Evolutionary conservation across 1,140 invertebrate species (phyloP), one percentile per base, ranked within the genome.

Genomic region (Goniozus legneri): DNA sequence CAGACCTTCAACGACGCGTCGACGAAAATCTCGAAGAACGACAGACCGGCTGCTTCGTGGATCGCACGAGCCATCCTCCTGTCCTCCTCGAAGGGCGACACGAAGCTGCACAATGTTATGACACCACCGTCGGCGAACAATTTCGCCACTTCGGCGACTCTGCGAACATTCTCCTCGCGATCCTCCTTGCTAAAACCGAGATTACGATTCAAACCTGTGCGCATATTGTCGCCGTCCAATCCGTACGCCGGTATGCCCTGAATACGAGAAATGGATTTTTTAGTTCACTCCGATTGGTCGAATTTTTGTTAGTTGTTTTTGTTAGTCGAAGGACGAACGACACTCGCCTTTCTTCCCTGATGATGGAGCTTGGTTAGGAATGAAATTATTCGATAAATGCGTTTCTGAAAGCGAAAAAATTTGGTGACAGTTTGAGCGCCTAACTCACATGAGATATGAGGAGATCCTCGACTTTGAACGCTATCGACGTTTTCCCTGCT

Each of bases 401-500:
- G n/a, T n/a, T n/a, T n/a, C n/a, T n/a, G n/a, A n/a, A n/a, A n/a
- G n/a, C n/a, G n/a, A n/a, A n/a, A n/a, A n/a, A n/a, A n/a, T n/a
- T n/a, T n/a, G n/a, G n/a, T n/a, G n/a, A n/a, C n/a, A n/a, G n/a
- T n/a, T n/a, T n/a, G n/a, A n/a, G n/a, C n/a, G n/a, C n/a, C n/a
- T 3, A 4, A 46, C 44, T n/a, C 45, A 62, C 64, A 15, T 53
- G 64, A 37, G 64, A 56, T 2, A 65, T 34, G 18, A 67, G 52
- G 19, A 60, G 43, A 15, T 65, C 53, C 38, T 67, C 65, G 1
- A 60, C 31, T 15, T 56, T 52, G 30, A 98, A 98, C 7, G 95
- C 91, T 40, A 99, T 89, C 7, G 96, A 97, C 1, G 95, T 98
- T 77, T 99, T 99, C 1, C 97, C 97, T 48, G 97, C 93, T 0